phyloP scores from a whole-genome alignment of 2,113 vertebrate species.

The Tachuris rubrigastra region DNA sequence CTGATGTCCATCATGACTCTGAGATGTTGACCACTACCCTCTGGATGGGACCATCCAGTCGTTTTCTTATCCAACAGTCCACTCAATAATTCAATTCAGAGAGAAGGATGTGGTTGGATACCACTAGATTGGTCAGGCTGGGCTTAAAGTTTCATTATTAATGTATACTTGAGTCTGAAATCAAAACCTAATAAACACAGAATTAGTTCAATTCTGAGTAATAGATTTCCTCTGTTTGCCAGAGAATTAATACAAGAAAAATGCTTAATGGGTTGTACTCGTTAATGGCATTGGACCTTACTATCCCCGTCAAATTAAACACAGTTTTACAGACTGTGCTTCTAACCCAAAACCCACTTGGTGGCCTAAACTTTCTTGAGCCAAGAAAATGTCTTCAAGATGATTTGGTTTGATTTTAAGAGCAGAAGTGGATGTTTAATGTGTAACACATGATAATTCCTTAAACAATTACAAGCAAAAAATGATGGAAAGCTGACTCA shows the following conservation, averaged over 20 bases:
- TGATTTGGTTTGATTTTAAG: constrained; percentile 24
- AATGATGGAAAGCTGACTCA: not conserved
- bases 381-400: constrained; percentile 20
- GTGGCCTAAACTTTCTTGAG: not conserved
- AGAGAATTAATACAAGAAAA: not conserved
- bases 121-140: no score
- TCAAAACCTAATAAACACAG: not conserved
- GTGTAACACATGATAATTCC: constrained; percentile 30
- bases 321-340: not conserved
- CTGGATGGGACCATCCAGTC: not conserved
- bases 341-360: not conserved
- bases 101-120: not conserved
- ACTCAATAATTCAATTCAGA: not conserved
- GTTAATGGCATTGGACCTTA: not conserved
- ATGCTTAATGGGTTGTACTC: not conserved
- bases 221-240: not conserved
- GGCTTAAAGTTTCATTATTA: not conserved
- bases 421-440: not conserved
- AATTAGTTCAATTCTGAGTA: not conserved
- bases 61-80: not conserved
- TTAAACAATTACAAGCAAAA: constrained; percentile 9
- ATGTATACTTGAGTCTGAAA: not conserved
- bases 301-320: not conserved
- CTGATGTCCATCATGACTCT: accelerated
- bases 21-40: not conserved